Percentiles rank a stretch among this genome's conserved stretches.
phyloP scores from a whole-genome alignment of 2,113 vertebrate genomes.

The Picathartes gymnocephalus region DNA sequence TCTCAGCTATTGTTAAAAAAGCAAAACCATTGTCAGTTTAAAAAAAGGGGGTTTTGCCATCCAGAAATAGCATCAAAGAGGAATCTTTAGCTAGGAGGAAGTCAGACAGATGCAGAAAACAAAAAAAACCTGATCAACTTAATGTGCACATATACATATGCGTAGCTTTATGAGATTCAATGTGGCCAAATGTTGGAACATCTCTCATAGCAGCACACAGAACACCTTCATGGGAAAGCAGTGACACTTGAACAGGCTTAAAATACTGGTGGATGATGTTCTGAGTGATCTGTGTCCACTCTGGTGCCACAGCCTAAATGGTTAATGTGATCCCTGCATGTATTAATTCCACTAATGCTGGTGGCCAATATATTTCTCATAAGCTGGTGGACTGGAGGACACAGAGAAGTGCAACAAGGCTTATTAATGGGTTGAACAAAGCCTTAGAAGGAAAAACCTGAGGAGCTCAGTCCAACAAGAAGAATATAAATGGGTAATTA shows the following conservation, averaged over 20 bases:
- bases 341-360: not conserved
- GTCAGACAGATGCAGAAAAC: not conserved
- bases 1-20: not conserved
- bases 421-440: not conserved
- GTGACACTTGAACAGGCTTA: not conserved
- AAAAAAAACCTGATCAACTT: fast-evolving
- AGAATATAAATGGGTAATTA: not conserved
- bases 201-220: not conserved
- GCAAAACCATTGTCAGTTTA: not conserved
- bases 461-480: not conserved
- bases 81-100: not conserved
- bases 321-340: not conserved
- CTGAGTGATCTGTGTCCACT: not conserved
- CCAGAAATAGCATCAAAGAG: not conserved
- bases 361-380: not conserved
- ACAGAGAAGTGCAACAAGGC: not conserved
- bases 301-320: not conserved
- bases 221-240: not conserved
- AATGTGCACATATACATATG: not conserved
- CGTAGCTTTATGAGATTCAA: not conserved
- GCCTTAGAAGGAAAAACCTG: not conserved
- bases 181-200: not conserved
- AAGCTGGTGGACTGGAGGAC: not conserved
- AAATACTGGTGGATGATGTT: not conserved
- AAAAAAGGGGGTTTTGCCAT: not conserved